phyloP scores from a whole-genome alignment of 2,797 vertebrate species.

The Parotocinclus haroldoi region DNA sequence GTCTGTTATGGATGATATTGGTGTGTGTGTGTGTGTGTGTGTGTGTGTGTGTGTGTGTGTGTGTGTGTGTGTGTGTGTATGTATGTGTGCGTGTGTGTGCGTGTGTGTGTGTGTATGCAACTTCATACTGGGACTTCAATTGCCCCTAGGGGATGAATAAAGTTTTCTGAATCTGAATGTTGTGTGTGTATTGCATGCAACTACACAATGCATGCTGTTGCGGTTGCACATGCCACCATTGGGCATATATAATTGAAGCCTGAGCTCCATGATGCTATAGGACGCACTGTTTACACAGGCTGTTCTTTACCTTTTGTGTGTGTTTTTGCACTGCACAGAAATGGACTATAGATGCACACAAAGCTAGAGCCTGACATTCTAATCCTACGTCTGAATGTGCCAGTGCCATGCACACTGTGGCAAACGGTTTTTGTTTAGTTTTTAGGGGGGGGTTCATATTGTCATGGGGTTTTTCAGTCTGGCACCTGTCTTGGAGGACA shows the following conservation, averaged over 20 bases:
- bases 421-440: too few relatives aligned
- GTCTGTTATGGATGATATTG: too few relatives aligned
- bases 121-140: constrained; percentile 14
- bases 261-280: constrained; percentile 52
- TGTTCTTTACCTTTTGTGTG: constrained; percentile 52
- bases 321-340: constrained; percentile 39
- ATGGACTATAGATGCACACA: constrained; percentile 10
- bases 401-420: not conserved
- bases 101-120: too few relatives aligned
- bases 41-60: too few relatives aligned
- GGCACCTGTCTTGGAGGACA: too few relatives aligned
- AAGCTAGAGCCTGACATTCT: constrained; percentile 40
- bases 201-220: constrained; percentile 29
- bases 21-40: too few relatives aligned
- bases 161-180: constrained; percentile 17
- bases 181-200: constrained; percentile 34
- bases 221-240: constrained; percentile 6
- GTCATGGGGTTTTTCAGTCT: too few relatives aligned
- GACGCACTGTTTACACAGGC: constrained; percentile 56
- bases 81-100: too few relatives aligned
- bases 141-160: too few relatives aligned
- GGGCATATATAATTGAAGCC: constrained; percentile 48
- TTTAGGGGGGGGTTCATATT: too few relatives aligned
- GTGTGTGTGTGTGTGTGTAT: too few relatives aligned
- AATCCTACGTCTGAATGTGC: constrained; percentile 53